Base-by-base conservation (phyloP, 2,113 vertebrate genomes). In the Loxodonta africana region DNA sequence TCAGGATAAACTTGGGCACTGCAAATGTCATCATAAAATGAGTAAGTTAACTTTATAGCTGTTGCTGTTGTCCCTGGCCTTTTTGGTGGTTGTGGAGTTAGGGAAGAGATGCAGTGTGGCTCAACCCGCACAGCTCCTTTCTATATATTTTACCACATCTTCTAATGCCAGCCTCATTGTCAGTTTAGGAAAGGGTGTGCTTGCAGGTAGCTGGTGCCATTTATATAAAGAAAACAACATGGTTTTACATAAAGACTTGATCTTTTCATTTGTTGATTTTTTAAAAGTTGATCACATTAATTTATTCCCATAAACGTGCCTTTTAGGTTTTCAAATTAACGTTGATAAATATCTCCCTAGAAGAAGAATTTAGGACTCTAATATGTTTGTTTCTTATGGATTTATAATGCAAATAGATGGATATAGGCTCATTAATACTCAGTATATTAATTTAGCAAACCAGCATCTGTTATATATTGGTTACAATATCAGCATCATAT, bases 281-380 rank as follows among this genome's bases (percentile, higher is more conserved):
- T 20, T 8, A 41, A 81, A 53, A 92, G 78, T 71, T 77, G 8
- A 33, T 77, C 92, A 57, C 26, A 23, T 94, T 94, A 73, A 73
- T 92, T 76, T 48, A 77, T 1, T 76, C 21, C 37, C 6, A 18
- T 60, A 81, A 4, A 21, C 23, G 46, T 93, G 6, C 33, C 17
- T 26, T 96, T 93, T 81, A 85, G 69, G 69, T 89, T 95, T 94
- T 95, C 37, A 84, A 87, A 51, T 96, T 62, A 8, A 65, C 92
- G 41, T 53, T 96, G 88, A 85, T 88, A 95, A 95, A 30, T 89
- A 60, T 25, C 23, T 96, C 2, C 48, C 44, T 92, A 73, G 33
- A 88, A 92, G 37, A 93, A 82, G 85, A 80, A 90, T 71, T 85
- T 95, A 17, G 37, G 10, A 63, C 41, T 0, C 48, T 74, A 92